Evolutionary conservation across 2,888 invertebrate species (phyloP).

Genomic region (Eumacrocentrus americanus): DNA sequence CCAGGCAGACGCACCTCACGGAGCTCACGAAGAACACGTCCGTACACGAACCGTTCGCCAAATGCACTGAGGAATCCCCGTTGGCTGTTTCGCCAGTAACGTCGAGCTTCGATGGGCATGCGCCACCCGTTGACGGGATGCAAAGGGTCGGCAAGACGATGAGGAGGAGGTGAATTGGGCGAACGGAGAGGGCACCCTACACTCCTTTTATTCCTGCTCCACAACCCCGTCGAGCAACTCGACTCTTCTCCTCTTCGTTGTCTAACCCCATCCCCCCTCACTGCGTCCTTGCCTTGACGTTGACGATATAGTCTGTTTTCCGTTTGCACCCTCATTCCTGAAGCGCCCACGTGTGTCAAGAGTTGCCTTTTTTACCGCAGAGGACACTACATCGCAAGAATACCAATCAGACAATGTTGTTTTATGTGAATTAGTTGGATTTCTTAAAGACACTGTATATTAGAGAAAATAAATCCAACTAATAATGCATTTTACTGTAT

Average conservation of each 20-base stretch:
- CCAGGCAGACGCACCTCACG: background rate
- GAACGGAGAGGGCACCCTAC: slow-evolving; percentile 11
- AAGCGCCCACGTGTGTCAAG: background rate
- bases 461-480: too few species aligned
- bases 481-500: too few species aligned
- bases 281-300: background rate
- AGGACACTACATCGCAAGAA: too few species aligned
- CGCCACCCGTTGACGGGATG: slow-evolving; percentile 47
- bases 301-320: background rate
- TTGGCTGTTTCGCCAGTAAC: slow-evolving; percentile 56
- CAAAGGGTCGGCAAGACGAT: slow-evolving; percentile 24
- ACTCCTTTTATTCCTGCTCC: background rate
- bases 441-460: background rate
- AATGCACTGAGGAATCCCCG: slow-evolving; percentile 59
- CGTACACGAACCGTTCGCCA: slow-evolving; percentile 60
- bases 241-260: background rate
- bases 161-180: slow-evolving; percentile 38
- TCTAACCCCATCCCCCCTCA: background rate
- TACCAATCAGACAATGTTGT: background rate
- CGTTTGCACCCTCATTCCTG: background rate
- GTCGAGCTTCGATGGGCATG: slow-evolving; percentile 57
- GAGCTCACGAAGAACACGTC: slow-evolving; percentile 47
- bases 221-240: background rate
- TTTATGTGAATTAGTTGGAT: background rate
- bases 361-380: background rate